Conservation (phyloP, 2,113 vertebrate species). For the Cisticola juncidis region DNA sequence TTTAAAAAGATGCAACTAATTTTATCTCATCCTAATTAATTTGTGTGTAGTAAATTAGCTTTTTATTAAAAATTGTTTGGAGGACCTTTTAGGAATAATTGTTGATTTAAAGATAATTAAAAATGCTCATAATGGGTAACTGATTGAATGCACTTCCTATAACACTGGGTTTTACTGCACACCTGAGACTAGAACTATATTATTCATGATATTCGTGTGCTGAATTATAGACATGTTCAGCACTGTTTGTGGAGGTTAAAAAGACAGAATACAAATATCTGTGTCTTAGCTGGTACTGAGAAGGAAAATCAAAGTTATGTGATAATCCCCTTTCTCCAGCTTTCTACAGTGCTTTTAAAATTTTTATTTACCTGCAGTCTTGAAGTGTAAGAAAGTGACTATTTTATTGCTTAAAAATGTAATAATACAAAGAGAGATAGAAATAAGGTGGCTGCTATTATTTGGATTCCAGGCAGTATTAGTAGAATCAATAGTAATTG, state of each 20-base stretch:
- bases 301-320: background rate
- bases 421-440: background rate
- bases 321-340: background rate
- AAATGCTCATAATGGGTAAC: conserved; percentile 15
- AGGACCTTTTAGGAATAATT: conserved; percentile 38
- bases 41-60: conserved; percentile 31
- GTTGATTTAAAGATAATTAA: conserved; percentile 57
- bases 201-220: background rate
- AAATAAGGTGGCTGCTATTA: background rate
- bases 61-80: conserved; percentile 40
- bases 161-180: conserved; percentile 15
- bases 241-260: background rate
- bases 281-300: background rate
- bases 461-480: background rate
- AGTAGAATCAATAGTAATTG: background rate
- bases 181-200: conserved; percentile 6
- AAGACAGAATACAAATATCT: background rate
- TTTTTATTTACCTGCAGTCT: background rate
- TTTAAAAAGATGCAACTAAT: conserved; percentile 30
- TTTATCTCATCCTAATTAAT: conserved; percentile 47
- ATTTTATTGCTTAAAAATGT: background rate
- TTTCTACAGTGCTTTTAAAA: background rate
- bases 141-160: background rate
- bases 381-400: background rate
- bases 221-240: background rate